Base-by-base conservation (phyloP, 2,888 invertebrate species). In the Dusona sp. region DNA sequence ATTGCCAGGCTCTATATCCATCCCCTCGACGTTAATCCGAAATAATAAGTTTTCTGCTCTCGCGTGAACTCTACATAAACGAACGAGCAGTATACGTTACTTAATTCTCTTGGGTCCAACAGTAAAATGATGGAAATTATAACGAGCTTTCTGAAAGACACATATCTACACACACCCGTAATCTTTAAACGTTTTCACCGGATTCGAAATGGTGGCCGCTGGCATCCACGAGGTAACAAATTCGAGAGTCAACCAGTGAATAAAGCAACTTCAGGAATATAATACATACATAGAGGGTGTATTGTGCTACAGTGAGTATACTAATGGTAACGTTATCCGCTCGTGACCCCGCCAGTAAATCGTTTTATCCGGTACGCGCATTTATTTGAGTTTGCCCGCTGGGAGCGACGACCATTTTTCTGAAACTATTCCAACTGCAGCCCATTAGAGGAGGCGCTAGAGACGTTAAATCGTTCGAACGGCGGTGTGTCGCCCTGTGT, bases 341-440 rank as follows among this genome's bases (percentile, higher is more conserved):
- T 90, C 88, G 90, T 88, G 89, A 87, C 87, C 87, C 85, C 88
- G 88, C 88, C 91, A 88, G 90, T 92, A 92, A 92, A 92, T 92
- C 92, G 92, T 92, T 92, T 91, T 92, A 92, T 92, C 91, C 91
- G 84, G 85, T 86, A 81, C 87, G 88, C 88, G 89, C 91, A 90
- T 92, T 92, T 93, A 91, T 92, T 93, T 90, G 90, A 92, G 91
- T 92, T 90, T 88, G 88, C 90, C 90, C 90, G 88, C 87, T 88
- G 88, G 90, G 88, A 82, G 86, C 85, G 86, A 84, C 83, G 89
- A 89, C 90, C 90, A 93, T 92, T 93, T 93, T 92, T 92, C 91
- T 92, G 83, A 90, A 93, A 92, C 92, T 92, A 91, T 92, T 91
- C 90, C 91, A 90, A 90, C 91, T 89, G 91, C 90, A 88, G 88